Percentiles rank a stretch among this genome's conserved stretches.
Conservation (phyloP, 2,888 invertebrate genomes). For the Melanargia galathea region DNA sequence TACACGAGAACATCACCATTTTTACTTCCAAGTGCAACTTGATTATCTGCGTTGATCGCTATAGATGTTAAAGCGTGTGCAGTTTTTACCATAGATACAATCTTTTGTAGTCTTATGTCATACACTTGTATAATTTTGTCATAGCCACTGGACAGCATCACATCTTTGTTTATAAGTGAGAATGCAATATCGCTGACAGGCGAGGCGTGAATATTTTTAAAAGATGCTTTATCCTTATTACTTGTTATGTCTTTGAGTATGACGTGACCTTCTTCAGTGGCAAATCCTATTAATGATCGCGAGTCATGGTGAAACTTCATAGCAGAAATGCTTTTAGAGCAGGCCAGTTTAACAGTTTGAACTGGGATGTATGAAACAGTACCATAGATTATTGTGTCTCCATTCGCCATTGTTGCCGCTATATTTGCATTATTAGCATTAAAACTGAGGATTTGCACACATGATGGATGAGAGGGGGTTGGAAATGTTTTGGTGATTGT, state of each 20-base stretch:
- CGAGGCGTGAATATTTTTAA: slow-evolving; percentile 80
- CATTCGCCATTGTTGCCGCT: slow-evolving; percentile 74
- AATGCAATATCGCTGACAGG: slow-evolving; percentile 82
- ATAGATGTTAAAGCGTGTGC: slow-evolving; percentile 67
- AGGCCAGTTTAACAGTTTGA: slow-evolving; percentile 65
- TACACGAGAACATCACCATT: slow-evolving; percentile 79
- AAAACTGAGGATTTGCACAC: slow-evolving; percentile 70
- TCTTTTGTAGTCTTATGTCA: slow-evolving; percentile 76
- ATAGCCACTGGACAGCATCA: slow-evolving; percentile 80
- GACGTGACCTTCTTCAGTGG: slow-evolving; percentile 79
- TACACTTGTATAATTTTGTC: slow-evolving; percentile 82
- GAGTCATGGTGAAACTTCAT: slow-evolving; percentile 78
- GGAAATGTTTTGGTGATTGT: slow-evolving; percentile 73
- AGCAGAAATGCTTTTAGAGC: slow-evolving; percentile 71
- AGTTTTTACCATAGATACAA: slow-evolving; percentile 70
- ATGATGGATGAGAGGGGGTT: slow-evolving; percentile 62
- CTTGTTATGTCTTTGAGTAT: slow-evolving; percentile 70
- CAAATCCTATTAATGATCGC: slow-evolving; percentile 68
- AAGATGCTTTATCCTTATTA: slow-evolving; percentile 72
- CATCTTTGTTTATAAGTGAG: slow-evolving; percentile 80
- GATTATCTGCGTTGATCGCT: slow-evolving; percentile 70
- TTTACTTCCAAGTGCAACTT: slow-evolving; percentile 80
- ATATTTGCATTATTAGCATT: slow-evolving; percentile 76
- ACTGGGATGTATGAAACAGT: slow-evolving; percentile 76
- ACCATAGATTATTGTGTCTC: slow-evolving; percentile 77